Evolutionary conservation across 1,140 invertebrate genomes (phyloP), one percentile per base, ranked within the genome.

Genomic region (Drosophila varians): DNA sequence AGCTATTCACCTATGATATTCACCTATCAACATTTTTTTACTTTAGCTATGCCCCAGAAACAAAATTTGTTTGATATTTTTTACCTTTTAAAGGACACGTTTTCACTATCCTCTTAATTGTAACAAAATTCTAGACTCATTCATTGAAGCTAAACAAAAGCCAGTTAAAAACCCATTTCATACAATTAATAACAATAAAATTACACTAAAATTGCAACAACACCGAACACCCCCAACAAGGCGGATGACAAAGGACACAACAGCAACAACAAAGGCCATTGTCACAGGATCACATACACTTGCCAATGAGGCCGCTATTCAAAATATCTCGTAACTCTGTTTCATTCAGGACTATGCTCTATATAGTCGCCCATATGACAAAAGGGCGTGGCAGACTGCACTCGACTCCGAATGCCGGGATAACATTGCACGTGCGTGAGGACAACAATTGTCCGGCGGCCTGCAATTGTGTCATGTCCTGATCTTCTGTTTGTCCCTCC

Each of bases 151-250:
- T 14, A 48, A 42, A 71, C 71, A 79, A 79, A 64, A 40, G 52
- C 9, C 64, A 76, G 54, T 86, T 77, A 77, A 70, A 86, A 86
- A 70, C 49, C 73, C 60, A 87, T 80, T 80, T 68, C 48, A 74
- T 66, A 70, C 80, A 86, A 86, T 86, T 86, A 86, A 87, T 66
- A 76, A 80, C 80, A 86, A 86, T 86, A 64, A 86, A 86, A 84
- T 84, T 60, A 80, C 72, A 61, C 68, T 80, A 86, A 86, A 82
- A 86, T 77, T 87, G 82, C 82, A 82, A 86, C 82, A 87, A 80
- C 69, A 73, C 47, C 52, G 62, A 66, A 72, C 72, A 72, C 82
- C 77, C 51, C 43, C 28, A 36, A 52, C 71, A 75, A 74, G 18
- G 51, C 52, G 58, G 23, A 18, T 12, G 42, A 74, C 40, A 72